Conservation (phyloP, 2,113 vertebrate genomes). For the Thunnus thynnus region DNA sequence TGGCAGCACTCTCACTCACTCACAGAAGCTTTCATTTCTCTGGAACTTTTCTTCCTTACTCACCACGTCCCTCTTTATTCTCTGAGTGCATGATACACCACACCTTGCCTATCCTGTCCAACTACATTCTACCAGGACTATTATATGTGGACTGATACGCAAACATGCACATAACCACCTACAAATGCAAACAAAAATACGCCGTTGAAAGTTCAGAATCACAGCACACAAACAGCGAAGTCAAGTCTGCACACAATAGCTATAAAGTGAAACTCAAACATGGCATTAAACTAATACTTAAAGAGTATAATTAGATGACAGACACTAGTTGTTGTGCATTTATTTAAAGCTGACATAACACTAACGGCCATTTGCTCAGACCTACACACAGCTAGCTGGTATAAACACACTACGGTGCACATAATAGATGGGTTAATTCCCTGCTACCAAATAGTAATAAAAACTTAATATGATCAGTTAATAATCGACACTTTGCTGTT, state of each 20-base stretch:
- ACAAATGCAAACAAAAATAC: background rate
- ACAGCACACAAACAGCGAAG: background rate
- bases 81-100: background rate
- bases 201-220: background rate
- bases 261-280: background rate
- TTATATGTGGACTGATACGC: background rate
- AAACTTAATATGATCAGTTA: background rate
- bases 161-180: conserved; percentile 7
- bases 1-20: too few species aligned
- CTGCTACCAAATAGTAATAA: background rate
- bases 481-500: background rate
- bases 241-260: background rate
- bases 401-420: background rate
- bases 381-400: too few species aligned
- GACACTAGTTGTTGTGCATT: background rate
- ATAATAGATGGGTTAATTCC: background rate
- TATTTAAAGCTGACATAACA: background rate
- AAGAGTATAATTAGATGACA: background rate
- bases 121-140: conserved; percentile 73
- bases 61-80: background rate
- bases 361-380: background rate
- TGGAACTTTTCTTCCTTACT: background rate
- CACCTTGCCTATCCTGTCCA: conserved; percentile 71
- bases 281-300: background rate
- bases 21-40: background rate